Percentiles rank a stretch among this genome's conserved stretches.
Conservation (phyloP, 1,140 invertebrate species). For the Drosophila bocki region DNA sequence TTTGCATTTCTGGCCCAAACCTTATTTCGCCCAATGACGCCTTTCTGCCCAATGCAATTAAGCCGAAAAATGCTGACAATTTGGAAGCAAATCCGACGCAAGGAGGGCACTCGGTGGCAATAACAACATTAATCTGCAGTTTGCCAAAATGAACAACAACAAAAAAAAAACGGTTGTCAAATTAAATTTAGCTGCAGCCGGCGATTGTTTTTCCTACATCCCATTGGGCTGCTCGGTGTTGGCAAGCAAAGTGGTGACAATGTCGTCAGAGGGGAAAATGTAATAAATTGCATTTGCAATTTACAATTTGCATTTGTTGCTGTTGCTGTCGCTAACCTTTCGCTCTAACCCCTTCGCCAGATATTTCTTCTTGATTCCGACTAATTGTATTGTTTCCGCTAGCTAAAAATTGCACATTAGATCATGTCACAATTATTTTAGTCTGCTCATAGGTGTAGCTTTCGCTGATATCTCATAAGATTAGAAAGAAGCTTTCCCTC, state of each 20-base stretch:
- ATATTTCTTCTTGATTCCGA: conserved; percentile 33
- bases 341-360: conserved; percentile 28
- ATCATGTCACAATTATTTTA: conserved; percentile 79
- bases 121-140: conserved; percentile 61
- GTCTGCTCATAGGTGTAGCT: conserved; percentile 28
- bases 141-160: conserved; percentile 40
- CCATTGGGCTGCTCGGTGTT: conserved; percentile 29
- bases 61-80: conserved; percentile 64
- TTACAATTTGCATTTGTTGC: conserved; percentile 44
- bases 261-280: conserved; percentile 63
- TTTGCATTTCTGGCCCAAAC: conserved; percentile 8
- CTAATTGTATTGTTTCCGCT: conserved; percentile 53
- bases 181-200: conserved; percentile 74
- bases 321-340: conserved; percentile 32
- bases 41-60: conserved; percentile 58
- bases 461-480: conserved; percentile 22
- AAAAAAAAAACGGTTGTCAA: conserved; percentile 47
- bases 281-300: conserved; percentile 74
- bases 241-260: conserved; percentile 46
- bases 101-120: conserved; percentile 27
- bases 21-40: conserved; percentile 36
- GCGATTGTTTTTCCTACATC: conserved; percentile 42
- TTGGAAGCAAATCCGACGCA: conserved; percentile 51
- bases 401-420: conserved; percentile 77
- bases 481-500: conserved; percentile 19